Conservation (phyloP, 1,140 invertebrate genomes). For the Heliconius hermathena region DNA sequence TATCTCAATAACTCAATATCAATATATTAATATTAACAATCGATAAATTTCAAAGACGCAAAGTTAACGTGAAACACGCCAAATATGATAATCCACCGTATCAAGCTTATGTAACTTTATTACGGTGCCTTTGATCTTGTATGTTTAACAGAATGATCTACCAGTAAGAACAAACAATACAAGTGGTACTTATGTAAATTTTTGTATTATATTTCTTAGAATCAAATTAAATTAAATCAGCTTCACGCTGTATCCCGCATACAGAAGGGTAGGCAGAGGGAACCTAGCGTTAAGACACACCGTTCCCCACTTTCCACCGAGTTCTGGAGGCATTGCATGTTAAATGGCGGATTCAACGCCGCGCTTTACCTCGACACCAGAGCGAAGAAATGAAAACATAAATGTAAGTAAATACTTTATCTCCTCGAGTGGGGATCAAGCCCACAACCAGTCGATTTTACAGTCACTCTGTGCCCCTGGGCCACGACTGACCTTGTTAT, state of each 20-base stretch:
- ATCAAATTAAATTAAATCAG: not conserved
- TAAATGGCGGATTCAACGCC: too few species aligned
- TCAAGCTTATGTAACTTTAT: constrained; percentile 1
- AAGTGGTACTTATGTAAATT: not conserved
- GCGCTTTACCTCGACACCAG: too few species aligned
- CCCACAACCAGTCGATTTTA: too few species aligned
- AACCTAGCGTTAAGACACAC: too few species aligned
- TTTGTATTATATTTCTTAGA: not conserved
- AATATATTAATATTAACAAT: not conserved
- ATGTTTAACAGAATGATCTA: not conserved
- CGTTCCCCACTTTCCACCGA: too few species aligned
- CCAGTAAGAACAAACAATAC: not conserved
- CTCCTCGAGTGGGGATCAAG: too few species aligned
- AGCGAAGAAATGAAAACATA: too few species aligned
- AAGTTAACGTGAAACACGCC: not conserved
- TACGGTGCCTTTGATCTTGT: not conserved
- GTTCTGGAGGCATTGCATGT: too few species aligned
- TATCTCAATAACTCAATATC: not conserved
- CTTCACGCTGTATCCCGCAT: not conserved
- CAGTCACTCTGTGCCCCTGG: too few species aligned
- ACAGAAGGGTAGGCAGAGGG: too few species aligned
- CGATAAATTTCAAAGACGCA: not conserved
- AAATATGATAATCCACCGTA: constrained; percentile 6
- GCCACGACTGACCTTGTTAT: too few species aligned
- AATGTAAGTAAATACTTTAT: too few species aligned